Conservation (phyloP, 2,888 invertebrate species). For the Aplocera efformata region DNA sequence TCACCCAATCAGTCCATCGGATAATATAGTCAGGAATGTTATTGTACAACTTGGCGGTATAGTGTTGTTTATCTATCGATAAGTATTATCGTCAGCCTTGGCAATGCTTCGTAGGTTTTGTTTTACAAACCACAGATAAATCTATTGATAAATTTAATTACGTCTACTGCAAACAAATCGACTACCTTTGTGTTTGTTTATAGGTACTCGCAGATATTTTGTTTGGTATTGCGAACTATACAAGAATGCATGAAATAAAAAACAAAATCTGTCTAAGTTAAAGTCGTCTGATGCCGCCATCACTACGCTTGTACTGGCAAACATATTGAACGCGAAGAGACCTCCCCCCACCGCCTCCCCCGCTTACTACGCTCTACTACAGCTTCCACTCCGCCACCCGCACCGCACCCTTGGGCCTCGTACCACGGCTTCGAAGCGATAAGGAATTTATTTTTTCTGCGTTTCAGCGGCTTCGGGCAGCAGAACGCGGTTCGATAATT, state of each 20-base stretch:
- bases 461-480: constrained; percentile 2
- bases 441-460: constrained; percentile 12
- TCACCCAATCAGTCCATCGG: constrained; percentile 46
- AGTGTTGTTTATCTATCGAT: constrained; percentile 37
- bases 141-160: background rate
- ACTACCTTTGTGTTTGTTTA: too few species aligned
- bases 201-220: too few species aligned
- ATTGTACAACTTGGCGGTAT: constrained; percentile 55
- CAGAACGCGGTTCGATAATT: constrained; percentile 5
- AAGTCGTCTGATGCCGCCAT: constrained; percentile 25
- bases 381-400: constrained; percentile 49
- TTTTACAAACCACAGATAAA: constrained; percentile 8
- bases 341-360: constrained; percentile 34
- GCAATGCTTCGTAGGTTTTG: constrained; percentile 6
- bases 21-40: constrained; percentile 70
- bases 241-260: background rate
- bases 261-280: constrained; percentile 12
- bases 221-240: background rate
- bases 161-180: background rate
- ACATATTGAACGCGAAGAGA: constrained; percentile 55
- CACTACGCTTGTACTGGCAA: constrained; percentile 40
- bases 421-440: constrained; percentile 33
- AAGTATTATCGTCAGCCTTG: constrained; percentile 15
- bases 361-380: constrained; percentile 68
- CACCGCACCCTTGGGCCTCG: constrained; percentile 42